Conservation (phyloP, 2,797 vertebrate genomes). For the Chaenodraco wilsoni region DNA sequence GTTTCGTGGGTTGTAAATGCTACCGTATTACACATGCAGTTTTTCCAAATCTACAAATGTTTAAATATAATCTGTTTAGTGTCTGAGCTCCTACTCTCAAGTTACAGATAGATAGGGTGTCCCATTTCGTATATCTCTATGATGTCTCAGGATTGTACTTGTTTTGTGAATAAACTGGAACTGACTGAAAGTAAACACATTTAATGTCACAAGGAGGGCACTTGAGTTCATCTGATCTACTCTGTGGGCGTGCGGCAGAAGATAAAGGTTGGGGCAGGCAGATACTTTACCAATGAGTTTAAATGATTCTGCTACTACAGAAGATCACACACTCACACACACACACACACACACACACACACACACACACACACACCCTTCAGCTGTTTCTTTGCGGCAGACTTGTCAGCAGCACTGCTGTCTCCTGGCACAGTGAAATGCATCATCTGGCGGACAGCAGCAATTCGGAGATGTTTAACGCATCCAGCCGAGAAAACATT, state of each 20-base stretch:
- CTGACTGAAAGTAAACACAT: neutral
- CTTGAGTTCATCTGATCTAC: neutral
- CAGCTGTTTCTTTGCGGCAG: slow-evolving; percentile 13
- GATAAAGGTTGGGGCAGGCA: neutral
- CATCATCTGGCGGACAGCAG: slow-evolving; percentile 29
- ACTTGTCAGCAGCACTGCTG: slow-evolving; percentile 30
- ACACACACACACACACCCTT: neutral
- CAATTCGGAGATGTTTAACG: slow-evolving; percentile 12
- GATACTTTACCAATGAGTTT: neutral
- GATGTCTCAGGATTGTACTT: too few species aligned
- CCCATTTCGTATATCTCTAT: too few species aligned
- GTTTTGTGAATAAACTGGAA: too few species aligned
- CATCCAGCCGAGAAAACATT: slow-evolving; percentile 16
- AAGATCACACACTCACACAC: too few species aligned
- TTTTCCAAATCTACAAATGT: too few species aligned
- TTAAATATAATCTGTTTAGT: too few species aligned
- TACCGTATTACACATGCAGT: too few species aligned
- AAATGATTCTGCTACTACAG: neutral
- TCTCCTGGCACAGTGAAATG: slow-evolving; percentile 32
- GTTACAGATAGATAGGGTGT: too few species aligned
- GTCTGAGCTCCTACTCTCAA: too few species aligned
- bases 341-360: too few species aligned
- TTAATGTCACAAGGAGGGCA: neutral
- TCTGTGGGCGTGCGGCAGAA: neutral
- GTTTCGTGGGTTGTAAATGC: too few species aligned